phyloP scores from a whole-genome alignment of 2,888 invertebrate genomes.

The Rutpela maculata region DNA sequence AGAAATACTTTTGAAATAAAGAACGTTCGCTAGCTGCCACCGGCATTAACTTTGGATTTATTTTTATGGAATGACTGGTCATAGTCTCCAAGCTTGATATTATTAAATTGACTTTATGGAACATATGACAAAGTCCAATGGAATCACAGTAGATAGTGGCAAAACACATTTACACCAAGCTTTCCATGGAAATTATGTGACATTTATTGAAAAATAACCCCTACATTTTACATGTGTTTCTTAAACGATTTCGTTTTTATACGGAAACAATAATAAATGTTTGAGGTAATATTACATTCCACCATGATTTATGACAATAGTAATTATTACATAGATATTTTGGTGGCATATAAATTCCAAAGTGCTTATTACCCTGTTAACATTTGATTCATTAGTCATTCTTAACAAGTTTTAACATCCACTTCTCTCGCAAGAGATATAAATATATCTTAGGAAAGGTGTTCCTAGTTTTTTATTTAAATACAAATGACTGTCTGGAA shows the following conservation, averaged over 20 bases:
- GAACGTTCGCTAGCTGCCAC: neutral
- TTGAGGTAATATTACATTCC: neutral
- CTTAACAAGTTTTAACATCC: neutral
- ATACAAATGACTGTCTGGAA: neutral
- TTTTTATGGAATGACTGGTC: conserved; percentile 10
- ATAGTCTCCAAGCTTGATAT: neutral
- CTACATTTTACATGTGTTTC: neutral
- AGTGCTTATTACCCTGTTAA: neutral
- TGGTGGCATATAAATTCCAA: neutral
- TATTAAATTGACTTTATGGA: conserved; percentile 17
- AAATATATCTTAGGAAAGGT: neutral
- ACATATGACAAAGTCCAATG: neutral
- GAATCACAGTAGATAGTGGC: neutral
- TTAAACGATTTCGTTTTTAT: neutral
- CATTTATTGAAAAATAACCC: neutral
- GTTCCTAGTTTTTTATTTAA: neutral
- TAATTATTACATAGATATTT: neutral
- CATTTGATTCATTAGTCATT: neutral
- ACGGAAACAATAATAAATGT: neutral
- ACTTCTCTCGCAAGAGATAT: neutral
- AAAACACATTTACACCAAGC: conserved; percentile 7
- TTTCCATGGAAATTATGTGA: neutral
- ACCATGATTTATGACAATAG: neutral
- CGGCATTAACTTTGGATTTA: conserved; percentile 5
- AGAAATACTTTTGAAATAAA: neutral